phyloP scores from a whole-genome alignment of 2,797 vertebrate genomes.

The Pristis pectinata region DNA sequence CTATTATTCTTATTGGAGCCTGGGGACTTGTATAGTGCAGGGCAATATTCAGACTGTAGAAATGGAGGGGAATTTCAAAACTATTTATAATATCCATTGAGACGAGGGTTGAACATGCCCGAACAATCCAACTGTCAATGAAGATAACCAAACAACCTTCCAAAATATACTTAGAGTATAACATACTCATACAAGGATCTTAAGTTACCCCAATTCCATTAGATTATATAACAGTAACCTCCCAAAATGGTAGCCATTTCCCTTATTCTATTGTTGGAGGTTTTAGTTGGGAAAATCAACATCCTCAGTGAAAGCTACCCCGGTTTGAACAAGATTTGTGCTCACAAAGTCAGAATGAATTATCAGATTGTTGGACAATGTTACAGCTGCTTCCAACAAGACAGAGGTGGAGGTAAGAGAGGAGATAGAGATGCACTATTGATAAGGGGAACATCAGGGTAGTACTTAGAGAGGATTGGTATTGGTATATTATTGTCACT shows the following conservation, averaged over 20 bases:
- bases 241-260: not conserved
- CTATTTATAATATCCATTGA: not conserved
- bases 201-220: not conserved
- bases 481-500: too few relatives aligned
- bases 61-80: not conserved
- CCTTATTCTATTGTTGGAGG: too few relatives aligned
- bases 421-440: too few relatives aligned
- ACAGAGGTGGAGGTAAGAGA: too few relatives aligned
- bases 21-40: not conserved
- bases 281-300: not conserved
- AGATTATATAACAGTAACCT: not conserved
- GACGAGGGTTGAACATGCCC: not conserved
- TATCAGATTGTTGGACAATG: too few relatives aligned
- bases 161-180: not conserved
- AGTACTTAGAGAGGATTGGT: too few relatives aligned
- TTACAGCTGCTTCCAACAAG: too few relatives aligned
- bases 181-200: not conserved
- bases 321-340: not conserved
- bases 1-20: slow-evolving; percentile 7
- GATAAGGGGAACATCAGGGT: too few relatives aligned
- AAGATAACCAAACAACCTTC: not conserved
- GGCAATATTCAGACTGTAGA: not conserved
- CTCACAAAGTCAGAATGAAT: too few relatives aligned
- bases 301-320: not conserved
- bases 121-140: not conserved